phyloP scores from a whole-genome alignment of 2,797 vertebrate genomes.

The Mus spretus region DNA sequence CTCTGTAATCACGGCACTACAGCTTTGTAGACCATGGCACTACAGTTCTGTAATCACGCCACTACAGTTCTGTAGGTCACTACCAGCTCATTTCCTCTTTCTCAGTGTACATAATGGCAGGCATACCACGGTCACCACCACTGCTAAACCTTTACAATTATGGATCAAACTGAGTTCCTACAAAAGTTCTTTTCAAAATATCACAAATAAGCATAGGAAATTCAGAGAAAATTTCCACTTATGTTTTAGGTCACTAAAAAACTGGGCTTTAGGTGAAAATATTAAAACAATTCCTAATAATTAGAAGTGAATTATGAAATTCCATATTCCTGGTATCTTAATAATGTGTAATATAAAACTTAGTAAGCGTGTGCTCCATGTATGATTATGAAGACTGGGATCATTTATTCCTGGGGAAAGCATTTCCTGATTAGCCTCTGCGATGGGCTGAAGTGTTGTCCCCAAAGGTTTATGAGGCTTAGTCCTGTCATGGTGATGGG shows the following conservation, averaged over 20 bases:
- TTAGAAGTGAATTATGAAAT: conserved; percentile 55
- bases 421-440: background rate
- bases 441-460: background rate
- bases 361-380: background rate
- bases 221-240: conserved; percentile 1
- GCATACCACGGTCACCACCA: background rate
- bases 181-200: background rate
- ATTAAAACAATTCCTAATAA: background rate
- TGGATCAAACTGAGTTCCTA: background rate
- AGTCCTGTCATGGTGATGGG: background rate
- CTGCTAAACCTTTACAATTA: background rate
- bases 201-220: background rate
- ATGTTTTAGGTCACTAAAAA: background rate
- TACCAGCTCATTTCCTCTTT: background rate
- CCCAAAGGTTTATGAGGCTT: background rate
- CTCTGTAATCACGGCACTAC: background rate
- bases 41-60: background rate
- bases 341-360: background rate
- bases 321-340: background rate
- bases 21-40: background rate
- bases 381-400: background rate
- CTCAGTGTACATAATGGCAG: background rate
- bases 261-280: background rate
- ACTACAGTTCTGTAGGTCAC: background rate
- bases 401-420: background rate